A percentile compares a stretch with the other conserved stretches of the same genome.
phyloP scores from a whole-genome alignment of 30 jellyfish, hydroid and myxozoan genomes.

The Cassiopea xamachana region DNA sequence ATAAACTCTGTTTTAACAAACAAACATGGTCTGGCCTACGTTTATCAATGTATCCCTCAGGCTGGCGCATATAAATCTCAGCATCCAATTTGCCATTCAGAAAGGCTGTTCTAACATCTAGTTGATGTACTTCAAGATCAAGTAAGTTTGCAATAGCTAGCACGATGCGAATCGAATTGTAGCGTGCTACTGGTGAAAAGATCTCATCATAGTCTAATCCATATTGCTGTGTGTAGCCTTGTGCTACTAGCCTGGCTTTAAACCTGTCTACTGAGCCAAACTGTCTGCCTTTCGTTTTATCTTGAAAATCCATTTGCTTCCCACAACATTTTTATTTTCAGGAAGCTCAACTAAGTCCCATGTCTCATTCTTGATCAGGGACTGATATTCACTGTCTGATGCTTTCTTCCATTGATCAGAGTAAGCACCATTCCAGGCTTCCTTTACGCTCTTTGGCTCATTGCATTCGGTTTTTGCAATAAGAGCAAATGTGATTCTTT shows the following conservation, averaged over 20 bases:
- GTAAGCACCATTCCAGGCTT: conserved; percentile 21
- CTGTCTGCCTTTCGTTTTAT: not conserved
- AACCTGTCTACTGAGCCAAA: not conserved
- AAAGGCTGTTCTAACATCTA: conserved; percentile 60
- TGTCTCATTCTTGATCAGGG: conserved; percentile 46
- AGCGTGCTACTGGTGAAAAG: conserved; percentile 32
- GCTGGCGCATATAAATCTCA: conserved; percentile 45
- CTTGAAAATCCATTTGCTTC: conserved; percentile 17
- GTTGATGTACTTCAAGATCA: conserved; percentile 23
- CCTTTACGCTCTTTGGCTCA: conserved; percentile 24
- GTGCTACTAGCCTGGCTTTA: not conserved
- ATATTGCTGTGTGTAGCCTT: not conserved
- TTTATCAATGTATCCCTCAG: conserved; percentile 28
- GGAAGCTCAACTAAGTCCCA: conserved; percentile 70
- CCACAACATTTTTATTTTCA: conserved; percentile 37
- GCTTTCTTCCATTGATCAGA: conserved; percentile 50
- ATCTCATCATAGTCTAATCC: conserved; percentile 24
- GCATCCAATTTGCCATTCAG: conserved; percentile 25
- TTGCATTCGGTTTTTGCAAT: conserved; percentile 2
- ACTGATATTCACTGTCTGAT: conserved; percentile 22
- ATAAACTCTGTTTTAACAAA: conserved; percentile 5
- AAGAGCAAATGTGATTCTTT: not conserved
- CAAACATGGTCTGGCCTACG: conserved; percentile 33
- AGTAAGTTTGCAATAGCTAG: conserved; percentile 15
- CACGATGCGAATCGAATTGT: conserved; percentile 15